phyloP scores from a whole-genome alignment of 92 coral and sea anemone genomes.

The Zoanthus sociatus region DNA sequence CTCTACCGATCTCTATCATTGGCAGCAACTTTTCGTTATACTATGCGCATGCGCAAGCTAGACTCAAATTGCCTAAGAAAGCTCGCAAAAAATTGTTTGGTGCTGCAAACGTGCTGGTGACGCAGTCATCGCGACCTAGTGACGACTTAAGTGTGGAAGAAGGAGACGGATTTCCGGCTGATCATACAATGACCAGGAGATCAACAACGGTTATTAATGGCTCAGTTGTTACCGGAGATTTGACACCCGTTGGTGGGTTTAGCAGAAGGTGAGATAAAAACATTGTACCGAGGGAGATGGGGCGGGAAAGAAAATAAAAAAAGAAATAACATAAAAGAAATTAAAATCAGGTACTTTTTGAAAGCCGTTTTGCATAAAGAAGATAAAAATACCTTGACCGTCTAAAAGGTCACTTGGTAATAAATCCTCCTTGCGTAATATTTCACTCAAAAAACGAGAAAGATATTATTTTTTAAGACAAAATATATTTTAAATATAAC shows the following conservation, averaged over 20 bases:
- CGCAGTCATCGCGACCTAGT: conserved; percentile 80
- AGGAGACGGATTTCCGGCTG: conserved; percentile 37
- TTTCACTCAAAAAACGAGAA: too few relatives aligned
- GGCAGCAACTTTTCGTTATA: conserved; percentile 96
- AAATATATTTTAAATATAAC: too few relatives aligned
- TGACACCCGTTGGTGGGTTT: not conserved
- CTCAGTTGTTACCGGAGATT: conserved; percentile 22
- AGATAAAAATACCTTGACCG: too few relatives aligned
- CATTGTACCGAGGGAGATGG: not conserved
- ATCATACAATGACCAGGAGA: conserved; percentile 41
- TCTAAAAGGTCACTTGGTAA: too few relatives aligned
- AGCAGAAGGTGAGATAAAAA: conserved; percentile 14
- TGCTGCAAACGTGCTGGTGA: conserved; percentile 78
- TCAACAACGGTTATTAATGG: conserved; percentile 47
- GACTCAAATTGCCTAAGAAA: conserved; percentile 97
- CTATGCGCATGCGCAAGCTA: conserved; percentile 98
- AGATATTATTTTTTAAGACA: too few relatives aligned
- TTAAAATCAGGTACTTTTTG: too few relatives aligned
- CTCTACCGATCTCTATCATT: conserved; percentile 98
- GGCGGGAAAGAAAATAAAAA: not conserved
- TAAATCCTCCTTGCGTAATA: too few relatives aligned
- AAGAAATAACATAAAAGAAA: too few relatives aligned
- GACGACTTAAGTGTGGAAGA: conserved; percentile 72
- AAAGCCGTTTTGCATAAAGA: too few relatives aligned
- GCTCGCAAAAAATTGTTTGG: conserved; percentile 82